Percentiles rank a stretch among this genome's conserved stretches.
Conservation (phyloP, 2,888 invertebrate genomes). For the Calameuta pallipes region DNA sequence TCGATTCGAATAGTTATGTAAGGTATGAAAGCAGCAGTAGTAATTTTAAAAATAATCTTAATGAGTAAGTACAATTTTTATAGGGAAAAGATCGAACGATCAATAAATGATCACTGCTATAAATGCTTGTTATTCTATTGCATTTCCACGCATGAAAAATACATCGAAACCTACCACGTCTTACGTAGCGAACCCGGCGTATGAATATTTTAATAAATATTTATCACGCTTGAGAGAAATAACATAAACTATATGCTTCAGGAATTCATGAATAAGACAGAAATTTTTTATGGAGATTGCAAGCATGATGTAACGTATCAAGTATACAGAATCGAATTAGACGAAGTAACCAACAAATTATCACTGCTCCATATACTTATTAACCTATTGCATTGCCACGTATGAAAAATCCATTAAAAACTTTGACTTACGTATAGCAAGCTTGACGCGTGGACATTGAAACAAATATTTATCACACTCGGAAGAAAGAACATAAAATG, state of each 20-base stretch:
- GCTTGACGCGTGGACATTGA: neutral
- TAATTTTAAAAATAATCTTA: neutral
- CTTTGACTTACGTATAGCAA: neutral
- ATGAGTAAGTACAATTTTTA: neutral
- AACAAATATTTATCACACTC: neutral
- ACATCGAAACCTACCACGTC: constrained; percentile 13
- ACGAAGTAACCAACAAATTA: neutral
- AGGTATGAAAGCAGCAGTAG: neutral
- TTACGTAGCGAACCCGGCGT: neutral
- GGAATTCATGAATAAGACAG: neutral
- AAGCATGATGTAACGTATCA: neutral
- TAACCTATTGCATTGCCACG: constrained; percentile 23
- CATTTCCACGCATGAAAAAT: constrained; percentile 30
- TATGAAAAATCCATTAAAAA: constrained; percentile 25
- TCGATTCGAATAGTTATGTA: neutral
- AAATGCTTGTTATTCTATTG: constrained; percentile 16
- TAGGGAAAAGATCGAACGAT: neutral
- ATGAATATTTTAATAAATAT: neutral
- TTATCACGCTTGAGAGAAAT: neutral
- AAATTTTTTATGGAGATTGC: neutral
- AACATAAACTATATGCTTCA: neutral
- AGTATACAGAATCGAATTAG: too few species aligned
- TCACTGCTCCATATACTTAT: constrained; percentile 18
- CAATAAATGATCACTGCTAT: constrained; percentile 11
- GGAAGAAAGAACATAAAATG: neutral